These are phyloP conservation scores for Zhuqinia jingwanae DNA, from an alignment of 2,888 invertebrate genomes.

Conservation along the genomic window DNA sequence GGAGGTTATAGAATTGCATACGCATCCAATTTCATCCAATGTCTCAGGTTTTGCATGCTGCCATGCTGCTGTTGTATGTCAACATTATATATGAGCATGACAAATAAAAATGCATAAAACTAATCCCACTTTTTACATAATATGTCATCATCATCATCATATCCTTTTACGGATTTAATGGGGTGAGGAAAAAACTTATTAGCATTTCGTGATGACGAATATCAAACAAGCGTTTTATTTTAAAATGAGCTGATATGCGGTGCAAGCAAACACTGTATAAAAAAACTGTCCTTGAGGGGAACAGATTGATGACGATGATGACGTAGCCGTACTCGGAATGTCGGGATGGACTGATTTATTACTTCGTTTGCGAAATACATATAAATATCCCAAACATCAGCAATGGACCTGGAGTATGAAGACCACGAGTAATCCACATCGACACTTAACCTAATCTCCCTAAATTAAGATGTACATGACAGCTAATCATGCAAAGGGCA, in stretches of 20 bases:
- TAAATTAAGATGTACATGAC: too few relatives aligned
- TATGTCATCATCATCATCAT: slow-evolving; percentile 14
- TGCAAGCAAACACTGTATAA: background rate
- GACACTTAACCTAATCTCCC: too few relatives aligned
- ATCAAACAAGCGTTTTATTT: background rate
- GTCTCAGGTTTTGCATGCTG: too few relatives aligned
- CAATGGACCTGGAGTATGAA: too few relatives aligned
- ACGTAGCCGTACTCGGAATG: too few relatives aligned
- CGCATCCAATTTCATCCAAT: too few relatives aligned
- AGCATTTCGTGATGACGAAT: background rate
- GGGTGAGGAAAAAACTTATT: background rate
- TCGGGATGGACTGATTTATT: too few relatives aligned
- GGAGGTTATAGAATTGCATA: too few relatives aligned
- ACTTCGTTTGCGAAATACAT: too few relatives aligned
- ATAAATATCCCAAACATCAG: too few relatives aligned
- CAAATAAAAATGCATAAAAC: background rate
- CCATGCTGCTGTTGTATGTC: background rate
- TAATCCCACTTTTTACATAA: background rate
- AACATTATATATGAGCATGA: background rate
- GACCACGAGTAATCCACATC: too few relatives aligned
- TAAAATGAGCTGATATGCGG: background rate
- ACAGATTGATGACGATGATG: background rate
- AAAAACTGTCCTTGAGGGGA: slow-evolving; percentile 9
- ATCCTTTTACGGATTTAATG: slow-evolving; percentile 23
- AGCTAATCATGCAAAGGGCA: too few relatives aligned